Base-by-base conservation (phyloP, 2,888 invertebrate species). In the Laothoe populi region DNA sequence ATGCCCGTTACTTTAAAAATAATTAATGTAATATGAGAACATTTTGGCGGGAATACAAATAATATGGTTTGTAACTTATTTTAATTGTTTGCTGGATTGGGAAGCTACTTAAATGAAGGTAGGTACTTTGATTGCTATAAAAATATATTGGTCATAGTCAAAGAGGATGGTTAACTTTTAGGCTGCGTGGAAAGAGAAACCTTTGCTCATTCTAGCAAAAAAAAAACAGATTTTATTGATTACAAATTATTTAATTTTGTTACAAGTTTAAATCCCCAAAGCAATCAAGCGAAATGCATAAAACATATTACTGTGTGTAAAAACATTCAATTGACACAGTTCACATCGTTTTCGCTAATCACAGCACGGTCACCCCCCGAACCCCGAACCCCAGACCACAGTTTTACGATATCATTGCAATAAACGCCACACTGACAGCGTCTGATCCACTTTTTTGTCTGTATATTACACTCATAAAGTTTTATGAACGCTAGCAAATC, bases 391-490 rank as follows among this genome's bases (percentile, higher is more conserved):
- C n/a, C n/a, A n/a, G 19, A 11, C 53, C 53, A 35, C 53, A 19
- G 31, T 35, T 53, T 46, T 53, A 53, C 53, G 53, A 53, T 53
- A 53, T 19, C 31, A 11, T 53, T 19, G 53, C 53, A 53, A 53
- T 53, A 53, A 53, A 53, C 35, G 53, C 31, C 53, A 16, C 31
- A 35, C 53, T 35, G 19, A 53, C 53, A 53, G 19, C 53, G 53
- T 53, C 31, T 53, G 35, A 53, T 35, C 53, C 53, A 53, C 53
- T 53, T 53, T 45, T 53, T 53, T 53, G 53, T 53, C 53, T 53
- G 35, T 53, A 53, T 35, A 53, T 53, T 53, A 53, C 35, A 53
- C 53, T 53, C 53, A 19, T 53, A 53, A 53, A 53, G 35, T 53
- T 53, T 53, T 53, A 53, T 35, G 35, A 53, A 53, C 35, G 53